These are phyloP conservation scores for Kudoa iwatai DNA, from an alignment of 30 jellyfish, hydroid and myxozoan genomes.

Conservation along the genomic window DNA sequence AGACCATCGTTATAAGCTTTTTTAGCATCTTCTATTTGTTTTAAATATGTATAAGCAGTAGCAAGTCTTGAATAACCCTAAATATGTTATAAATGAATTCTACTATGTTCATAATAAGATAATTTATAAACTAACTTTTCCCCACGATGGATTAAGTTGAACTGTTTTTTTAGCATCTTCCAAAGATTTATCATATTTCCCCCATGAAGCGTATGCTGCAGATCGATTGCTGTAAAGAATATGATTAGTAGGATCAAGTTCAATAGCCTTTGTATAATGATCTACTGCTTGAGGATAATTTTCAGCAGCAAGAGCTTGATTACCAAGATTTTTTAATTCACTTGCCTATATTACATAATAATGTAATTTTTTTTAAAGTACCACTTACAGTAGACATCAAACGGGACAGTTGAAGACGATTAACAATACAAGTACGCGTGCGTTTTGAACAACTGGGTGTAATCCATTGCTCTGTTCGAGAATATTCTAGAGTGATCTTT, in stretches of 20 bases:
- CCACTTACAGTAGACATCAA: no score
- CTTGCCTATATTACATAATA: no score
- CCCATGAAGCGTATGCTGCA: conserved; percentile 85
- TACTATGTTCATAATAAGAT: not conserved
- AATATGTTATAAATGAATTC: not conserved
- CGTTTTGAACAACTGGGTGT: no score
- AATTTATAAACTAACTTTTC: conserved; percentile 14
- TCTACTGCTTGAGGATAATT: no score
- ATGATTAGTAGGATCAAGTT: conserved; percentile 44
- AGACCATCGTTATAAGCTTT: conserved; percentile 64
- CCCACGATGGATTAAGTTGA: conserved; percentile 65
- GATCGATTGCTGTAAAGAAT: conserved; percentile 80
- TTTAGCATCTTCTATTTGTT: conserved; percentile 22
- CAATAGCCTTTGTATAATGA: conserved; percentile 41
- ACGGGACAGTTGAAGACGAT: no score
- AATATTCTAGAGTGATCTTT: no score
- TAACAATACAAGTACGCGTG: no score
- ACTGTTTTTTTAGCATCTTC: conserved; percentile 82
- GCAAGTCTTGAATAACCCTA: conserved; percentile 90
- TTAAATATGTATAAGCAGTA: conserved; percentile 43
- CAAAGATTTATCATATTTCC: conserved; percentile 22
- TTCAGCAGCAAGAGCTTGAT: no score
- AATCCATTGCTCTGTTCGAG: no score
- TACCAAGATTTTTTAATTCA: no score
- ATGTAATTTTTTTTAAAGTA: no score